Evolutionary conservation across 2,797 vertebrate genomes (phyloP).

Genomic region (Artibeus lituratus): DNA sequence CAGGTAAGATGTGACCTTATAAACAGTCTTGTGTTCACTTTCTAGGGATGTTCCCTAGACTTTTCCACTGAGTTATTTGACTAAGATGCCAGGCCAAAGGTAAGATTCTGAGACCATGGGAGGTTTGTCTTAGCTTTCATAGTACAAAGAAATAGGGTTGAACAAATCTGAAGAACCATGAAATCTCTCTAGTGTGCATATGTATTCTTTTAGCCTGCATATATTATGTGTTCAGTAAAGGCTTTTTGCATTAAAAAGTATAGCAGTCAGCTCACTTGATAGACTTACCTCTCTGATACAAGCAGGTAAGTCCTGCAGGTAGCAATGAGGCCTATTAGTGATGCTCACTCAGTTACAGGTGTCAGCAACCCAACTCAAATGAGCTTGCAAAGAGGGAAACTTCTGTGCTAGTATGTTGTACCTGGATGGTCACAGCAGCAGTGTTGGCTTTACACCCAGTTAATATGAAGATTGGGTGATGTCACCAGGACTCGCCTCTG

Average conservation of each 20-base stretch:
- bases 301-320: neutral
- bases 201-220: neutral
- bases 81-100: neutral
- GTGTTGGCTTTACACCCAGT: neutral
- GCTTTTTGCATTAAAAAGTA: neutral
- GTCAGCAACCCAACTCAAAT: conserved; percentile 16
- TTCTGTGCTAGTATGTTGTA: neutral
- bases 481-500: neutral
- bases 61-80: conserved; percentile 7
- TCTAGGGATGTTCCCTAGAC: neutral
- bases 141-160: conserved; percentile 1
- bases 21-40: conserved; percentile 9
- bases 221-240: neutral
- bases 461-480: neutral
- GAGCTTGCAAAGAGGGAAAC: neutral
- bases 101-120: neutral
- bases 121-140: neutral
- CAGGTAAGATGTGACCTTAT: conserved; percentile 22
- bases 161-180: neutral
- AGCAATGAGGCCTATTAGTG: neutral
- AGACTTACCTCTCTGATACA: neutral
- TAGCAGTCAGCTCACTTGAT: neutral
- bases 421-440: neutral
- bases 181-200: neutral
- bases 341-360: neutral